Percentiles rank a stretch among this genome's conserved stretches.
Evolutionary conservation across 2,113 vertebrate species (phyloP).

Genomic region (Paracyprichromis sp.): DNA sequence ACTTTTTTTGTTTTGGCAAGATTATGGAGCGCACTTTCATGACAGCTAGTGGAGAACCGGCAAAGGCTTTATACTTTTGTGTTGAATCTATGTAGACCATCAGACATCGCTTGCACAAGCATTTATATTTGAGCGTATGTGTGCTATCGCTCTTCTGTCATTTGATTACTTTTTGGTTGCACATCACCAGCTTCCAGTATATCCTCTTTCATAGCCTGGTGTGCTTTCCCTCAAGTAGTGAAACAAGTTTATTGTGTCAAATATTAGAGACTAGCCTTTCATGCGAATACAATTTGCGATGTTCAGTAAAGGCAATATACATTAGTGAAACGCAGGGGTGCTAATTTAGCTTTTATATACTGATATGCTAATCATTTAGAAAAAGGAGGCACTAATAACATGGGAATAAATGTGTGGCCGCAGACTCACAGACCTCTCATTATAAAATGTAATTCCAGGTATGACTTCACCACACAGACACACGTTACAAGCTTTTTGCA

Average conservation of each 20-base stretch:
- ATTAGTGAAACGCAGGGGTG: neutral
- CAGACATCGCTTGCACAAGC: rapidly evolving
- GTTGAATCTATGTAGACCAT: neutral
- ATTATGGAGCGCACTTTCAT: neutral
- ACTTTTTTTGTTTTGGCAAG: neutral
- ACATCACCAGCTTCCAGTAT: neutral
- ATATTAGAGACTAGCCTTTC: neutral
- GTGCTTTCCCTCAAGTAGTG: neutral
- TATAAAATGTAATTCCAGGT: neutral
- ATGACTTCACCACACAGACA: neutral
- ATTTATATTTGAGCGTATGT: neutral
- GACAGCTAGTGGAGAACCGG: neutral
- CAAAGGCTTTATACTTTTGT: neutral
- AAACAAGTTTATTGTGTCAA: neutral
- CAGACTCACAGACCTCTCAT: neutral
- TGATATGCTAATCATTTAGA: neutral
- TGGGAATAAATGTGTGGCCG: neutral
- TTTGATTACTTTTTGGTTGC: neutral
- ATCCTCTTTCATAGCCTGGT: neutral
- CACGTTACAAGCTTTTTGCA: neutral
- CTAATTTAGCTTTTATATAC: neutral
- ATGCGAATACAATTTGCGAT: neutral
- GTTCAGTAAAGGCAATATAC: neutral
- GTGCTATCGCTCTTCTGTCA: neutral
- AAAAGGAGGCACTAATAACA: neutral